Base-by-base conservation (phyloP, 1,140 invertebrate species). In the Brachionus koreanus region DNA sequence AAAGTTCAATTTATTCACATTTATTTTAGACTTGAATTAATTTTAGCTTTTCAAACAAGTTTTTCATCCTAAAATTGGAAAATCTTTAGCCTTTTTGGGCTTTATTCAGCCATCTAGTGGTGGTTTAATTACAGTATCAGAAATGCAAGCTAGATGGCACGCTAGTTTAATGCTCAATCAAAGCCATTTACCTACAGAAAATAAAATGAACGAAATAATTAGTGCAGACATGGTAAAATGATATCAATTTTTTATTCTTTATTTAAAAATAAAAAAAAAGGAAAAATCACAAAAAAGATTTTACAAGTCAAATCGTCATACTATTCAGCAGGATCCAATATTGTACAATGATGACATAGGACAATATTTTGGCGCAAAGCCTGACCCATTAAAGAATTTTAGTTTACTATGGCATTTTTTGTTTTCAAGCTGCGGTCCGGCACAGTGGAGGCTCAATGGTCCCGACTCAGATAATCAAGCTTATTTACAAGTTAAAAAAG, bases 81-180 rank as follows among this genome's bases (percentile, higher is more conserved):
- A 82, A 7, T 84, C 82, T 67, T 52, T 88, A 49, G 87, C 86
- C 5, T 88, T 88, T 72, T 86, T 88, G 42, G 87, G 87, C 9
- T 88, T 87, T 83, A 85, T 86, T 0, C 87, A 88, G 77, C 86
- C 87, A 16, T 85, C 87, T 0, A 87, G 86, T n/a, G 87, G 87
- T 29, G 87, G 87, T 6, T 57, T 88, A 4, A 82, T 88, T 13
- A 84, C 85, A 4, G 87, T 88, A 85, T 86, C 87, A 1, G 87
- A 88, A 82, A 86, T 83, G n/a, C 87, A 88, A 83, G 85, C 86
- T 19, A 83, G 86, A 49, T 88, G 87, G 87, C 86, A 86, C 83
- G 83, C 84, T 19, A 76, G 85, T 74, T 29, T 88, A 12, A 85
- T 85, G 67, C 84, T 84, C 39, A 85, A 85, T 5, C 65, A 72